phyloP scores from a whole-genome alignment of 2,888 invertebrate genomes.

The Stenotaenia linearis region DNA sequence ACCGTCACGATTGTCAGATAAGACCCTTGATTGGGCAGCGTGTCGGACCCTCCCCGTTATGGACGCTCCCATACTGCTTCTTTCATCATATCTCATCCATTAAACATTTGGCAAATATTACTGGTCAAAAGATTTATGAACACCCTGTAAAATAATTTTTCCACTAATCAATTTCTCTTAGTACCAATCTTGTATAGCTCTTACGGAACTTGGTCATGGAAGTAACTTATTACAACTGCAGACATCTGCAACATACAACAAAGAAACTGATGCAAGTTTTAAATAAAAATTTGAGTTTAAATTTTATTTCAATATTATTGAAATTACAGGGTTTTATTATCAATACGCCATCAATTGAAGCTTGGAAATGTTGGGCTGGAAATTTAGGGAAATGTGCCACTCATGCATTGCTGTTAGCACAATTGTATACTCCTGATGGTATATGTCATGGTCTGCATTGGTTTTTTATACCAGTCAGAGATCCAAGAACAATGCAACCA shows the following conservation, averaged over 20 bases:
- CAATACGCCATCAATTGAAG: constrained; percentile 68
- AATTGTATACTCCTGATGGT: constrained; percentile 68
- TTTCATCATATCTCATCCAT: too few species aligned
- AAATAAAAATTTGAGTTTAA: background rate
- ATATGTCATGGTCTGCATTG: constrained; percentile 78
- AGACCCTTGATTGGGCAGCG: too few species aligned
- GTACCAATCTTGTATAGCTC: constrained; percentile 52
- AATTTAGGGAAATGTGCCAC: constrained; percentile 64
- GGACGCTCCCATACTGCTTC: too few species aligned
- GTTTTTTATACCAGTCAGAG: constrained; percentile 83
- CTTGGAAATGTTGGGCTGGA: constrained; percentile 83
- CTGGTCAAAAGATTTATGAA: too few species aligned
- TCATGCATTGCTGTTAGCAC: constrained; percentile 81
- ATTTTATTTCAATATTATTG: background rate
- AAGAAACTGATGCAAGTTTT: background rate
- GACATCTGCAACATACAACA: background rate
- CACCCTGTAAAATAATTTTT: background rate
- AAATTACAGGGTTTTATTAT: constrained; percentile 57
- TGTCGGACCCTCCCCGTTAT: too few species aligned
- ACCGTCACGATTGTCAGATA: too few species aligned
- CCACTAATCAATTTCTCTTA: too few species aligned
- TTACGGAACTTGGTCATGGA: background rate
- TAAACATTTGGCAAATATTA: too few species aligned
- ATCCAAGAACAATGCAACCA: constrained; percentile 63
- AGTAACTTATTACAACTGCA: background rate